Percentiles rank a stretch among this genome's conserved stretches.
phyloP scores from a whole-genome alignment of 2,888 invertebrate species.

The Synergus itoensis region DNA sequence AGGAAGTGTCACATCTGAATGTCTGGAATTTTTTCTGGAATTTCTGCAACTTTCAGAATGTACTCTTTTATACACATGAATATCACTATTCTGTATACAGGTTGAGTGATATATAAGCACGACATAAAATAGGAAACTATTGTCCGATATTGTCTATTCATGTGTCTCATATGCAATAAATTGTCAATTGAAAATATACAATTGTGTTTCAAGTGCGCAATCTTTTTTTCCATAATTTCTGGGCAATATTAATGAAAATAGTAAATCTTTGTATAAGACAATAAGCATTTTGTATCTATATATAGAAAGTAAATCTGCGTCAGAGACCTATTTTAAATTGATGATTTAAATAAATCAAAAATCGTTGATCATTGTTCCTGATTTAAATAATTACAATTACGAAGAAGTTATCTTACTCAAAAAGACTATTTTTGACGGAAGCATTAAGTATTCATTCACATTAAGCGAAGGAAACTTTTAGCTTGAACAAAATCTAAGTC shows the following conservation, averaged over 20 bases:
- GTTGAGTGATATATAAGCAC: no score
- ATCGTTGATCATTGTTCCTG: no score
- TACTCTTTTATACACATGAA: not conserved
- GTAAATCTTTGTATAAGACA: not conserved
- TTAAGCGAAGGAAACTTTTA: not conserved
- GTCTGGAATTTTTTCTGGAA: not conserved
- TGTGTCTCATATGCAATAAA: not conserved
- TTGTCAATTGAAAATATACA: conserved; percentile 16
- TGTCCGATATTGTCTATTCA: conserved; percentile 3
- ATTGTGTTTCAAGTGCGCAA: not conserved
- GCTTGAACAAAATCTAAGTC: not conserved
- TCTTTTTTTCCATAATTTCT: no score
- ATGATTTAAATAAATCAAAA: no score
- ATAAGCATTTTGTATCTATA: no score
- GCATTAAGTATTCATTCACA: not conserved
- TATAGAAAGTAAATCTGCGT: no score
- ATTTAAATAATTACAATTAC: no score
- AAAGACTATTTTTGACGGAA: no score
- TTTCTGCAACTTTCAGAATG: not conserved
- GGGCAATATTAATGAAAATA: not conserved
- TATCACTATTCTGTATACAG: no score
- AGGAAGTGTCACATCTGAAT: not conserved
- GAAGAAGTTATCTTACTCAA: no score
- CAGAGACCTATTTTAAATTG: no score
- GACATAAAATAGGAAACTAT: not conserved